Evolutionary conservation across 1,140 invertebrate species (phyloP), one percentile per base, ranked within the genome.

Genomic region (Bombus balteatus): DNA sequence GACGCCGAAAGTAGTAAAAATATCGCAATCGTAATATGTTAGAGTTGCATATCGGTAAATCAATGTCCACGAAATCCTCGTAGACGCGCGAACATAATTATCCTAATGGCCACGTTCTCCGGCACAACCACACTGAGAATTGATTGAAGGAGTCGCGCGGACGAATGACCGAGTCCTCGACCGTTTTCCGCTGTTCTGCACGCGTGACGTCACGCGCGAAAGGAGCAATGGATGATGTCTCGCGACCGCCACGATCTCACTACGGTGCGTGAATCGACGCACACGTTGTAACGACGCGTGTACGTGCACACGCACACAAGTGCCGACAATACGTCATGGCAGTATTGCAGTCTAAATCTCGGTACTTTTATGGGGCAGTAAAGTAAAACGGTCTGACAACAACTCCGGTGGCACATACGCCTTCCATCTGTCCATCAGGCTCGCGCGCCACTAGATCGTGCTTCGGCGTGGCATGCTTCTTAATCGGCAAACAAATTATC

Each of bases 281-380:
- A 32, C 78, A 68, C 41, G 6, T 9, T 8, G 59, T 32, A 28
- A n/a, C 74, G 43, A 37, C n/a, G 15, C 71, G 78, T 72, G 53
- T 62, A 84, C 32, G 68, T 72, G 59, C 37, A 71, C 34, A 53
- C 86, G 74, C 85, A 91, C 84, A 90, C 89, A 71, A n/a, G 89
- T 81, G 87, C 78, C 90, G 89, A 88, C 92, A 90, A 94, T 94
- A 94, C 92, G 93, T 94, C 92, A 94, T 92, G 92, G 90, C 91
- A 92, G 92, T 94, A 94, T 93, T 94, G 93, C 93, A 94, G 94
- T 95, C 93, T 95, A 94, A 94, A 95, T 94, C 94, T 95, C 92
- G 92, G 94, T 94, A 94, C 93, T 94, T 95, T 95, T 95, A 95
- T 94, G 93, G 94, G 83, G 92, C 93, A 95, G 93, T 95, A 95